phyloP scores from a whole-genome alignment of 1,140 invertebrate species.

The Planococcus citri region DNA sequence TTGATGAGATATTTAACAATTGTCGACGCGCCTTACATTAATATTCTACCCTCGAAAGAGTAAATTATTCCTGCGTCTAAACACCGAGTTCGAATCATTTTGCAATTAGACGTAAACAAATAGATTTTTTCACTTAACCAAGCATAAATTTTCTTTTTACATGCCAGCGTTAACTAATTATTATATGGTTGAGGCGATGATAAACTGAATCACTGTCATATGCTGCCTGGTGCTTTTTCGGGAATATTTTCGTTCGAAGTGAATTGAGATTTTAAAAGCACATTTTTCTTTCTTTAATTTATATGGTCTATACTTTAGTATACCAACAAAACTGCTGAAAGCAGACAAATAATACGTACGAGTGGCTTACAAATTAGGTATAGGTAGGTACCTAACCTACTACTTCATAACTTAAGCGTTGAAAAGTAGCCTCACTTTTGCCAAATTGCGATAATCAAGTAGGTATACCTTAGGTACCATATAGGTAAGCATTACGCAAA shows the following conservation, averaged over 20 bases:
- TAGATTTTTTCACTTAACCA: slow-evolving; percentile 4
- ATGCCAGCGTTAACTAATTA: neutral
- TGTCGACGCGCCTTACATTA: slow-evolving; percentile 5
- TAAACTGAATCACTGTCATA: neutral
- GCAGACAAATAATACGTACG: too few relatives aligned
- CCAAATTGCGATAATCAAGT: too few relatives aligned
- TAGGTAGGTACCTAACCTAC: too few relatives aligned
- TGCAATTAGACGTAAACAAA: slow-evolving; percentile 19
- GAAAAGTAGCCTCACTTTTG: too few relatives aligned
- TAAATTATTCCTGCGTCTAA: slow-evolving; percentile 2
- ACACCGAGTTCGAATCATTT: slow-evolving; percentile 12
- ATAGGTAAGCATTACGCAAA: too few relatives aligned
- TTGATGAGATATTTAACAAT: slow-evolving; percentile 5
- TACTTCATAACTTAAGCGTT: too few relatives aligned
- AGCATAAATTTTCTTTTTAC: neutral
- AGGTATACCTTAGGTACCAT: too few relatives aligned
- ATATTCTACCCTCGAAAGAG: neutral
- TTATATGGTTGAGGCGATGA: neutral
- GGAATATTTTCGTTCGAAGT: neutral
- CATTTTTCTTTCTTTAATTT: neutral
- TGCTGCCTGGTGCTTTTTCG: neutral
- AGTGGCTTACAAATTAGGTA: too few relatives aligned
- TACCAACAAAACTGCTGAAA: too few relatives aligned
- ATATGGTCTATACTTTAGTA: too few relatives aligned
- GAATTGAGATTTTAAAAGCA: neutral